A percentile compares a stretch with the other conserved stretches of the same genome.
phyloP scores from a whole-genome alignment of 92 coral and sea anemone species.

The Phenganax subtilis region DNA sequence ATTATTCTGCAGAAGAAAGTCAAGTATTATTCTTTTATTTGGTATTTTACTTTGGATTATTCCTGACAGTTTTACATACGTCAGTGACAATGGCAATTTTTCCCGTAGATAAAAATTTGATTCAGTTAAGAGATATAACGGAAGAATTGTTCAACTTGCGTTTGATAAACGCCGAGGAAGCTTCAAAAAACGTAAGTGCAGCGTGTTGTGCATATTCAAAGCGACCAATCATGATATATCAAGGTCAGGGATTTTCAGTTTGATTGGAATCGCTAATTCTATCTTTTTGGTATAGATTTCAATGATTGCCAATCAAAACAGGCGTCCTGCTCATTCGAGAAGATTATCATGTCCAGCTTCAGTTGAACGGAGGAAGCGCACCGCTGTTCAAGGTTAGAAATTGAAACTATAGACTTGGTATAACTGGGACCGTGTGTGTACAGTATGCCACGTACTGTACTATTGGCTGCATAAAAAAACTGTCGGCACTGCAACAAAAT shows the following conservation, averaged over 20 bases:
- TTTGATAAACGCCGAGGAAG: conserved; percentile 12
- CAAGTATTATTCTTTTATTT: not conserved
- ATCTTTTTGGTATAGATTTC: conserved; percentile 6
- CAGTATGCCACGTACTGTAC: too few species aligned
- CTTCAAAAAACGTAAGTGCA: conserved; percentile 19
- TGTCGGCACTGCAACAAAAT: too few species aligned
- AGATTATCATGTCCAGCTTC: conserved; percentile 84
- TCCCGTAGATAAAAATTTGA: conserved; percentile 78
- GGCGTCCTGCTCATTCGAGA: conserved; percentile 48
- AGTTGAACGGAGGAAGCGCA: conserved; percentile 11
- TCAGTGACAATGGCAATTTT: not conserved
- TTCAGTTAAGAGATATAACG: conserved; percentile 72
- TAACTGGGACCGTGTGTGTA: not conserved
- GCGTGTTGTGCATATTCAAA: not conserved
- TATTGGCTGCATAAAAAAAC: too few species aligned
- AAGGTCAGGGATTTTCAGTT: not conserved
- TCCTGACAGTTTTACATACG: not conserved
- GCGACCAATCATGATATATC: too few species aligned
- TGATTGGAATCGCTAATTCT: not conserved
- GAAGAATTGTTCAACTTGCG: conserved; percentile 63
- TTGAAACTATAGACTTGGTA: not conserved
- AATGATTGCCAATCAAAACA: conserved; percentile 26
- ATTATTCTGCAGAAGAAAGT: too few species aligned
- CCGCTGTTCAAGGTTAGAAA: conserved; percentile 17
- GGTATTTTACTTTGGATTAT: not conserved